These are phyloP conservation scores for Delphinus delphis DNA, from an alignment of 2,113 vertebrate genomes.

Conservation along the genomic window DNA sequence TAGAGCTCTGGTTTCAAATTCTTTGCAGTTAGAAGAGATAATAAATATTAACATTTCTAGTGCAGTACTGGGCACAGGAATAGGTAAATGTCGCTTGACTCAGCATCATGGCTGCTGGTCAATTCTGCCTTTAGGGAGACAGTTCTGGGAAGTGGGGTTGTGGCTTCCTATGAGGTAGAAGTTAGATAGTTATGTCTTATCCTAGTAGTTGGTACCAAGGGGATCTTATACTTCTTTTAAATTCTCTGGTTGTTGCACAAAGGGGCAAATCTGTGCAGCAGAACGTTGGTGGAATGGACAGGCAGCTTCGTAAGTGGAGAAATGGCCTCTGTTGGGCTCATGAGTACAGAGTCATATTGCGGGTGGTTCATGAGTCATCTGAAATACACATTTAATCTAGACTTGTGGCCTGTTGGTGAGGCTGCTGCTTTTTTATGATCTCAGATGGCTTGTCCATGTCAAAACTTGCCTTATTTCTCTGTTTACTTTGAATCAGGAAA, in stretches of 20 bases:
- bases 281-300: neutral
- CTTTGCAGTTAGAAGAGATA: neutral
- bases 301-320: neutral
- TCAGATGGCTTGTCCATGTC: slow-evolving; percentile 69
- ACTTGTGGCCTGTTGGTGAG: slow-evolving; percentile 62
- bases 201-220: neutral
- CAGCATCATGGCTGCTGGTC: neutral
- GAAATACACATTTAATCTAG: slow-evolving; percentile 66
- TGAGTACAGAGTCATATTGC: slow-evolving; percentile 31
- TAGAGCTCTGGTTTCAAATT: neutral
- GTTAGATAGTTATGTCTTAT: neutral
- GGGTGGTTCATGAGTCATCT: slow-evolving; percentile 62
- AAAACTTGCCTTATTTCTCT: slow-evolving; percentile 70
- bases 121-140: neutral
- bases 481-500: slow-evolving; percentile 67
- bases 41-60: neutral
- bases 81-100: neutral
- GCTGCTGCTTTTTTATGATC: slow-evolving; percentile 64
- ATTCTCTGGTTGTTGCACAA: neutral
- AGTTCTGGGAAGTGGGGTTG: neutral
- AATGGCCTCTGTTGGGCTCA: slow-evolving; percentile 35
- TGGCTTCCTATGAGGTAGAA: neutral
- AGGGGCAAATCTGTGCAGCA: neutral
- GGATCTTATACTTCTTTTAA: neutral
- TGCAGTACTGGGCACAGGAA: neutral